phyloP scores from a whole-genome alignment of 2,797 vertebrate species.

The Phataginus tetradactyla region DNA sequence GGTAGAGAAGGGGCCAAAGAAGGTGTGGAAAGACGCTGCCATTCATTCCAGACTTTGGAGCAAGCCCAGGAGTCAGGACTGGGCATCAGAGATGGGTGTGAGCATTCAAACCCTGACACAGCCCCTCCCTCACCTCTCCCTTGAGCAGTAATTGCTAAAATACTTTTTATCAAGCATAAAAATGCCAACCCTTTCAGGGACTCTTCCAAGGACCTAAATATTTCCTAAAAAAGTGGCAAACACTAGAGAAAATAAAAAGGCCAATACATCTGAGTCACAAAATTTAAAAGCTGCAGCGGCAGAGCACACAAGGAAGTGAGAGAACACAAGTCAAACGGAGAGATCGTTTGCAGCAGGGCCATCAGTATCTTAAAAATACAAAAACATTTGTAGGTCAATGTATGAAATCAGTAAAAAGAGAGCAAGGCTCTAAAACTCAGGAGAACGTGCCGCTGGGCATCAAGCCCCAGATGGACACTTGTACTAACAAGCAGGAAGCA shows the following conservation, averaged over 20 bases:
- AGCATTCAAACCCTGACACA: neutral
- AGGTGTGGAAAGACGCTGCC: neutral
- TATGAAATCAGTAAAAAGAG: neutral
- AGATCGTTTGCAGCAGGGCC: rapidly evolving
- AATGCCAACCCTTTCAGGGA: neutral
- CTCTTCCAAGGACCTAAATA: neutral
- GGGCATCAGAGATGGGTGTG: rapidly evolving
- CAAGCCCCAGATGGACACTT: rapidly evolving
- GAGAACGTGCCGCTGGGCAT: rapidly evolving
- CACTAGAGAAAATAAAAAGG: neutral
- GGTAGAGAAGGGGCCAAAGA: too few species aligned
- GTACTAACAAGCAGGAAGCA: rapidly evolving
- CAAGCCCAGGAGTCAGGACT: neutral
- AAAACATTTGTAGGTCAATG: neutral
- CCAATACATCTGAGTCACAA: too few species aligned
- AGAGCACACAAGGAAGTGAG: neutral
- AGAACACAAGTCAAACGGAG: neutral
- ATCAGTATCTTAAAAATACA: neutral
- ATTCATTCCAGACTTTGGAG: neutral
- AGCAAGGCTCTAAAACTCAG: too few species aligned
- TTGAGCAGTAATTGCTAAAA: neutral
- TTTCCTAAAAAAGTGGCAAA: neutral
- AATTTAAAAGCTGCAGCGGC: too few species aligned
- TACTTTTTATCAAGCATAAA: neutral
- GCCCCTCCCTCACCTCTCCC: neutral